Base-by-base conservation (phyloP, 2,797 vertebrate species). In the Micrastur ruficollis region DNA sequence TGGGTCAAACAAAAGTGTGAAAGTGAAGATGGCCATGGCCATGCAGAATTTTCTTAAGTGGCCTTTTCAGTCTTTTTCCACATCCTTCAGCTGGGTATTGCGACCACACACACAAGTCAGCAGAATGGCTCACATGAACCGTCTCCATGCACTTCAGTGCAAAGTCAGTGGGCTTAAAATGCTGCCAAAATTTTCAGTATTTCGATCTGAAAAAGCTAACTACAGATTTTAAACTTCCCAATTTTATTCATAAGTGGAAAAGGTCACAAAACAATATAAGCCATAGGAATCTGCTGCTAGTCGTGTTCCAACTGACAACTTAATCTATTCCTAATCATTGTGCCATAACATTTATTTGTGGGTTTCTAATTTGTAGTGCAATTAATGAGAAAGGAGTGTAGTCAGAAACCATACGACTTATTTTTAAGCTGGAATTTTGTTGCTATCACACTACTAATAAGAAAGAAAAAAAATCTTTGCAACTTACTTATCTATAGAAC, bases 261-360 rank as follows among this genome's bases (percentile, higher is more conserved):
- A 92, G 27, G 73, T 95, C 94, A 93, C 79, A 94, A 89, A 94
- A 70, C 68, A 80, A 81, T 93, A 70, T 71, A 63, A 91, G 31
- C 70, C 27, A 8, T 58, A 82, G 90, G 47, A 80, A 95, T 91
- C 53, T 87, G 53, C 65, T 95, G 78, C 72, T 90, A 83, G n/a
- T 94, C 49, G 21, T 74, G 76, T 91, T 89, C 81, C 75, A 89
- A 8, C 14, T 83, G 89, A 80, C 62, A 72, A 38, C 16, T 89
- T 92, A 81, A 90, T 96, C 86, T 91, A 72, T 93, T 89, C 36
- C 58, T 95, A 70, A 94, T 89, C 47, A 42, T 81, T 46, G 20
- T 91, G 22, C 66, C 55, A 36, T 93, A 81, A 95, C 95, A 97
- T 97, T 96, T 97, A 90, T 93, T 80, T 74, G 79, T 86, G 9